These are phyloP conservation scores for Rhimphoctona megacephalus DNA, from an alignment of 2,888 invertebrate species.

Conservation along the genomic window DNA sequence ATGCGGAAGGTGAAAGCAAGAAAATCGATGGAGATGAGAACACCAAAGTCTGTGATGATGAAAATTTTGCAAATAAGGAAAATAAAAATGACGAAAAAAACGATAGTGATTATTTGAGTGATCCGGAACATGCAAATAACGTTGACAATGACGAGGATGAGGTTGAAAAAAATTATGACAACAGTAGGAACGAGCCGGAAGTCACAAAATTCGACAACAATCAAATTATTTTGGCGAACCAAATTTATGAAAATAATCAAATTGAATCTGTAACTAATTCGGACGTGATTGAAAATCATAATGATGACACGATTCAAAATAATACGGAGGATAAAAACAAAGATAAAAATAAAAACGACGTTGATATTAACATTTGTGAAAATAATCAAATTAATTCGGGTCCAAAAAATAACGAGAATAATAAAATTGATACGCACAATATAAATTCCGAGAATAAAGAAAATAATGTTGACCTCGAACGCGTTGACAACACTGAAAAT, in stretches of 20 bases:
- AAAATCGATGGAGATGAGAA: slow-evolving; percentile 2
- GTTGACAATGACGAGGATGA: slow-evolving; percentile 1
- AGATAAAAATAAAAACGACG: not conserved
- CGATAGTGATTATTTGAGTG: not conserved
- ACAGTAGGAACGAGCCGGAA: not conserved
- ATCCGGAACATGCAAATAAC: not conserved
- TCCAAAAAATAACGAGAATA: not conserved
- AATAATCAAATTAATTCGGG: not conserved
- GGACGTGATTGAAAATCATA: not conserved
- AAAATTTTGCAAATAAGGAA: not conserved
- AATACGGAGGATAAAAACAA: not conserved
- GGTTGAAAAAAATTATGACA: slow-evolving; percentile 12
- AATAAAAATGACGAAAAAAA: not conserved
- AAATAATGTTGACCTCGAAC: not conserved
- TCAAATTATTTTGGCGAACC: not conserved
- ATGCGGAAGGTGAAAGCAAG: not conserved
- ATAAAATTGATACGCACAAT: not conserved
- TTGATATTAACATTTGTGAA: not conserved
- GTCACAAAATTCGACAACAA: not conserved
- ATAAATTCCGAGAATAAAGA: not conserved
- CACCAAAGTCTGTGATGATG: not conserved
- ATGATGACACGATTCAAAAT: not conserved
- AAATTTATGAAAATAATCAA: not conserved
- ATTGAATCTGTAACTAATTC: not conserved
- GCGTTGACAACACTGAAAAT: not conserved